Base-by-base conservation (phyloP, 1,140 invertebrate genomes). In the Caenorhabditis elegans region DNA sequence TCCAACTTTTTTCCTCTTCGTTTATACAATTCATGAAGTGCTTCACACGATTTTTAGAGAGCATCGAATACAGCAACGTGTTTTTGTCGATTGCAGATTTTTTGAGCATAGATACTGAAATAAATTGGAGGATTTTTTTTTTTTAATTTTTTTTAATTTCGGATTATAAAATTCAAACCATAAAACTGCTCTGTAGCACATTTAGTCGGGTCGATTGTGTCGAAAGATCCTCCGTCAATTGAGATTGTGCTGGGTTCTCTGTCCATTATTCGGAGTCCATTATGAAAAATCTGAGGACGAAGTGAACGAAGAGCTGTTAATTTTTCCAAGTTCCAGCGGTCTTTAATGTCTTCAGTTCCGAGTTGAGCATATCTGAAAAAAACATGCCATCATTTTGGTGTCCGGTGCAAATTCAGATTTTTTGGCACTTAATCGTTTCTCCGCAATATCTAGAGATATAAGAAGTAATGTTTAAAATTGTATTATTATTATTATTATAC, bases 1-100 rank as follows among this genome's bases (percentile, higher is more conserved):
- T 39, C 84, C 70, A 28, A 80, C 51, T 15, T 85, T 65, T 47
- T 46, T 53, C 65, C 85, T 49, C 39, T 70, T 79, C 39, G 8
- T 49, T 51, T 24, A 82, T 46, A 13, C 31, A 26, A 43, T 46
- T 46, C 51, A 83, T 55, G 36, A 83, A 70, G n/a, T 85, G 84
- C 15, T 55, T 85, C 8, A 85, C 78, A 70, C 76, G 55, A 19
- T 83, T 49, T 1, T 65, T 51, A 2, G 34, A 49, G 5, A 76
- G 70, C 53, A 47, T 49, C n/a, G 34, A 46, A 31, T 48, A 48
- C 5, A 48, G 48, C 3, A 49, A 22, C 8, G 43, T 77, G 13
- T 51, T 51, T 48, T 15, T 15, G 26, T 77, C 76, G 0, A 51
- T 49, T 0, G 48, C 76, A 8, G 46, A 48, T n/a, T 77, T 77